Evolutionary conservation across 2,113 vertebrate species (phyloP).

Genomic region (Geococcyx californianus): DNA sequence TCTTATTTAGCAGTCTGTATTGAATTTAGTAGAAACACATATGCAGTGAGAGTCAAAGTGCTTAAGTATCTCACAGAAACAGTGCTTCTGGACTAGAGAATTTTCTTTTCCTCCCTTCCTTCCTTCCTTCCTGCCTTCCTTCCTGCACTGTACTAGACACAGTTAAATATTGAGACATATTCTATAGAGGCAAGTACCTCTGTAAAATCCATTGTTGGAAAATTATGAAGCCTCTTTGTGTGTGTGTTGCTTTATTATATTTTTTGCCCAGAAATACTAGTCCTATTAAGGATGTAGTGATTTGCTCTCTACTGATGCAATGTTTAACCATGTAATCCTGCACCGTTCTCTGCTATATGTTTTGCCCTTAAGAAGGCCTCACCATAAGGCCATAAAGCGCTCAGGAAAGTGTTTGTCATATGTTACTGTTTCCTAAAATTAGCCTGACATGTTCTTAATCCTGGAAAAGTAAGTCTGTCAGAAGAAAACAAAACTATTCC

Average conservation of each 20-base stretch:
- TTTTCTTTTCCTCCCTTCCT: not conserved
- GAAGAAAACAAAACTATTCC: constrained; percentile 19
- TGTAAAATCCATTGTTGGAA: not conserved
- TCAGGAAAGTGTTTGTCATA: not conserved
- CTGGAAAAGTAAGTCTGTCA: not conserved
- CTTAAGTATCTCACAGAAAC: not conserved
- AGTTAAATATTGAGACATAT: constrained; percentile 2
- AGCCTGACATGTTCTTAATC: not conserved
- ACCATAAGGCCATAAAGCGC: not conserved
- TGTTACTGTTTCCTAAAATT: not conserved
- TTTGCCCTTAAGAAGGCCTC: not conserved
- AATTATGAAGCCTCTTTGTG: not conserved
- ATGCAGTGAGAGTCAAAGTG: constrained; percentile 14
- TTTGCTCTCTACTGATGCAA: not conserved
- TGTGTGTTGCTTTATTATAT: not conserved
- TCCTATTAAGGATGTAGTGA: not conserved
- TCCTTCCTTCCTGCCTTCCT: not conserved
- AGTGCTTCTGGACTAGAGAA: not conserved
- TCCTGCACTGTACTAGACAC: not conserved
- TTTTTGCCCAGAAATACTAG: not conserved
- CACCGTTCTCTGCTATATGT: not conserved
- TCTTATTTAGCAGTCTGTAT: constrained; percentile 7
- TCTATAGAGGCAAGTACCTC: not conserved
- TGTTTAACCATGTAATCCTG: not conserved
- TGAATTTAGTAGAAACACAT: constrained; percentile 32